Base-by-base conservation (phyloP, 2,113 vertebrate species). In the Mionectes macconnelli region DNA sequence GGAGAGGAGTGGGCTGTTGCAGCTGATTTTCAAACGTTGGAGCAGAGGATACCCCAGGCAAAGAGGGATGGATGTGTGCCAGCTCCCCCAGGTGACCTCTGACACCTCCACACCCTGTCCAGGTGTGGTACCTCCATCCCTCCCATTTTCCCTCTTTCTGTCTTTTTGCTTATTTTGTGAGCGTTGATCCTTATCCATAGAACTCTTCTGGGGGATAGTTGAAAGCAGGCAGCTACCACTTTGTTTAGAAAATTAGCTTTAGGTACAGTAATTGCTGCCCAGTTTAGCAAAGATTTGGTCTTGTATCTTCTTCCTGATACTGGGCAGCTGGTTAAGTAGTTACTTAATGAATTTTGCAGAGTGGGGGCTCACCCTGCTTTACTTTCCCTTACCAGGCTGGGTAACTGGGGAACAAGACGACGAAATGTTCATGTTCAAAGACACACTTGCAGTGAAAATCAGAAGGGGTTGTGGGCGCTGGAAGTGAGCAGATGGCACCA, bases 1-100 rank as follows among this genome's bases (percentile, higher is more conserved):
- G 35, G 37, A 63, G 35, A 39, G 31, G 30, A 40, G 28, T 3
- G 11, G 21, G 18, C 35, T 94, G 33, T 7, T 24, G 30, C 5
- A 70, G 25, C 31, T n/a, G 44, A 22, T 30, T n/a, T 39, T 63
- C 33, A 12, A 39, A 10, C 31, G 3, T 4, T 0, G 0, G 18
- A 56, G 28, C 53, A 73, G 35, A 55, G 21, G 18, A 73, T 33
- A 20, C 8, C 17, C 40, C 17, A 6, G 9, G 28, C 28, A n/a
- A 57, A 30, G 28, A 42, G 11, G 12, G 6, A 12, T 10, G 12
- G 6, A 12, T 10, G 9, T 23, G 63, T 44, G 49, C 57, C n/a
- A 20, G 27, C 33, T 8, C 7, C 10, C 7, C 11, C 62, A 22
- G 72, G 63, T 73, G 31, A 69, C 45, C 49, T 52, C 55, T 53